Percentiles rank a stretch among this genome's conserved stretches.
Evolutionary conservation across 2,113 vertebrate species (phyloP).

Genomic region (Eptatretus burgeri): DNA sequence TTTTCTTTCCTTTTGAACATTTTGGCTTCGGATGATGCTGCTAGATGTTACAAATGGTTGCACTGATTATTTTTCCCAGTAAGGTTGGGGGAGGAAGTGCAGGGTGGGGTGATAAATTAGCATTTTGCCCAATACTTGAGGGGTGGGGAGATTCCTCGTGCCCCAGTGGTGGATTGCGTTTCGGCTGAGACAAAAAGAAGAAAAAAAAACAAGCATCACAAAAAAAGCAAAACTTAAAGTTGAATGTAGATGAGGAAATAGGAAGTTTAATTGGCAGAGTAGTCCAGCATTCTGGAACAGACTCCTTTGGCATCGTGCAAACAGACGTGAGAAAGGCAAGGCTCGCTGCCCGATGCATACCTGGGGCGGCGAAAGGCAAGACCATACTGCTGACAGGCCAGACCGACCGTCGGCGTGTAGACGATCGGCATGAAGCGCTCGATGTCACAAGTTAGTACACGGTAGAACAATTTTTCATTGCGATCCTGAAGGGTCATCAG

Average conservation of each 20-base stretch:
- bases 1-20: too few species aligned
- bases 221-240: neutral
- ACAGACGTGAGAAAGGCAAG: too few species aligned
- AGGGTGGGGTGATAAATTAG: too few species aligned
- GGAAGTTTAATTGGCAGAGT: neutral
- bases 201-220: neutral
- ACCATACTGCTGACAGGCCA: constrained; percentile 85
- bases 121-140: too few species aligned
- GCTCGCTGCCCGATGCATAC: constrained; percentile 20
- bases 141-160: too few species aligned
- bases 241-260: neutral
- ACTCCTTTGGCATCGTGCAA: too few species aligned
- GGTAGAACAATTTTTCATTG: constrained; percentile 88
- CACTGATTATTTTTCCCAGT: too few species aligned
- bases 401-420: constrained; percentile 69
- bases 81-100: too few species aligned
- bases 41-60: too few species aligned
- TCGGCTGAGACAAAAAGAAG: neutral
- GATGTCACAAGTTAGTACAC: constrained; percentile 58
- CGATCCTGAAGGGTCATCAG: constrained; percentile 91
- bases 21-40: too few species aligned
- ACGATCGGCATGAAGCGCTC: constrained; percentile 93
- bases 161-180: too few species aligned
- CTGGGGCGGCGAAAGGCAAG: constrained; percentile 73
- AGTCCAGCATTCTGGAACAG: neutral